Evolutionary conservation across 1,140 invertebrate species (phyloP), one percentile per base, ranked within the genome.

Genomic region (Eriosoma lanigerum): DNA sequence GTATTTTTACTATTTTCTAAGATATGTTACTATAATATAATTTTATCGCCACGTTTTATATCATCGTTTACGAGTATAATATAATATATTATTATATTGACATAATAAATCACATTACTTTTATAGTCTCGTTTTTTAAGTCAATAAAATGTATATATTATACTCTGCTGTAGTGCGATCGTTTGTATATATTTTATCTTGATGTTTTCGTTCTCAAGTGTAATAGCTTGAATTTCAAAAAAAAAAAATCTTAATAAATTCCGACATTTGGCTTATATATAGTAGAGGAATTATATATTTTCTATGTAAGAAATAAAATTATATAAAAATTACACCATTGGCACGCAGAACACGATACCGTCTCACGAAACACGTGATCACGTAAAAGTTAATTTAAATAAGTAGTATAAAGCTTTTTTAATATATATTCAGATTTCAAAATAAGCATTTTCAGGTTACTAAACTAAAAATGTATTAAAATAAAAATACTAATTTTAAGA

Each of bases 101-200:
- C 68, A 29, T 52, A 50, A 52, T 72, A 72, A 72, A 72, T 72
- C 68, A 50, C 48, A 24, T 72, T 52, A 13, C 0, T 72, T 72
- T 72, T 52, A 72, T 72, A 72, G 68, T 72, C 68, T 72, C 46
- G 50, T 72, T 72, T 72, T 72, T 72, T 72, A 72, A 52, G 48
- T 29, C 68, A 29, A 72, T 72, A 72, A 72, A 72, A 52, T 3
- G 17, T 17, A 13, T 6, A 21, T 60, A 58, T 9, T 29, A 32
- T 21, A 44, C 32, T 4, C n/a, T n/a, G 3, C 32, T 38, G 32
- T n/a, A n/a, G n/a, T n/a, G 5, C 44, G 8, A 10, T 24, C 15
- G 21, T 48, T 48, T 8, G 44, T 3, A 68, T 38, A 38, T 4
- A 4, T 4, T 68, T 48, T 24, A 17, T 48, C 44, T 13, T 17